A percentile compares a stretch with the other conserved stretches of the same genome.
phyloP scores from a whole-genome alignment of 2,888 invertebrate genomes.

The Halictus ligatus region DNA sequence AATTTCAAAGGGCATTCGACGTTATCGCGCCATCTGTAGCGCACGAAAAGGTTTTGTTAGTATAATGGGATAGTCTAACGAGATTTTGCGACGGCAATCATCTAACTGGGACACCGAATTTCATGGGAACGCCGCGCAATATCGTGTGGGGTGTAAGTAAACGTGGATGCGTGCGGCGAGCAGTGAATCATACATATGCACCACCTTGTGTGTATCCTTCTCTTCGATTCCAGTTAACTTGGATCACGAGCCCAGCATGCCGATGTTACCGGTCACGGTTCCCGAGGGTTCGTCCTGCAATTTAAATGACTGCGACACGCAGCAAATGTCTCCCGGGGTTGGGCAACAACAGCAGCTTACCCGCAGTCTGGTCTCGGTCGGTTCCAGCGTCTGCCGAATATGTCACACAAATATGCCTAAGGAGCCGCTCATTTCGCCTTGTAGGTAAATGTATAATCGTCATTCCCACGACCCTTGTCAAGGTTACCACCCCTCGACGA shows the following conservation, averaged over 20 bases:
- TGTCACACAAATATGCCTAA: constrained; percentile 86
- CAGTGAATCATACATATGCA: constrained; percentile 72
- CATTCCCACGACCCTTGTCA: neutral
- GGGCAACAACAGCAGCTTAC: constrained; percentile 71
- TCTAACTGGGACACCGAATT: constrained; percentile 37
- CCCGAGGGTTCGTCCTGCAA: constrained; percentile 73
- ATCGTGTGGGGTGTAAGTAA: constrained; percentile 63
- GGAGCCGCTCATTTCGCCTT: constrained; percentile 87
- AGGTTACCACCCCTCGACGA: neutral
- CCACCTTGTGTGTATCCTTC: constrained; percentile 64
- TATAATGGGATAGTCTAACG: neutral
- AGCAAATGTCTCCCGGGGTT: constrained; percentile 71
- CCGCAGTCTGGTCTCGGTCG: constrained; percentile 84
- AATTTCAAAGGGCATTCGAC: neutral
- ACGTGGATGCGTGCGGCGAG: constrained; percentile 45
- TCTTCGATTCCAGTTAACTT: constrained; percentile 73
- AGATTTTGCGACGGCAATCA: constrained; percentile 1
- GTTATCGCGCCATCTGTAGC: too few relatives aligned
- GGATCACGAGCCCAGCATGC: constrained; percentile 71
- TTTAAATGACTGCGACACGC: constrained; percentile 73
- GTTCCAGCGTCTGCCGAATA: constrained; percentile 88
- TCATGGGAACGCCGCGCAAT: constrained; percentile 31
- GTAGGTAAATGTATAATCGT: constrained; percentile 77
- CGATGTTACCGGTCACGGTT: constrained; percentile 71
- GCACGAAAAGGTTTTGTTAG: neutral